These are phyloP conservation scores for Athrips mouffetella DNA, from an alignment of 2,888 invertebrate genomes.

Conservation along the genomic window DNA sequence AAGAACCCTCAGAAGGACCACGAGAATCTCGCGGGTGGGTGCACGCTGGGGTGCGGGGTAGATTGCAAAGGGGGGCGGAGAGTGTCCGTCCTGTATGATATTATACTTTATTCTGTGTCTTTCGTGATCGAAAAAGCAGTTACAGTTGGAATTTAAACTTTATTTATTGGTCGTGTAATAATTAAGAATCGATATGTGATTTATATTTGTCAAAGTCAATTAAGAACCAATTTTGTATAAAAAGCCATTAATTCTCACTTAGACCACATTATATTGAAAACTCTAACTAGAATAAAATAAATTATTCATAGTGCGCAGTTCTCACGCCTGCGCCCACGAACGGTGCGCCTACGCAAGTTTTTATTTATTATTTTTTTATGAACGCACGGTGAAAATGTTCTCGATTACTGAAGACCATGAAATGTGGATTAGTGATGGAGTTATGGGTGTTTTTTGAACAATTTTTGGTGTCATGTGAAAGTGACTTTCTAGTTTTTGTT, in stretches of 20 bases:
- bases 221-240: not conserved
- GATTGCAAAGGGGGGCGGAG: too few relatives aligned
- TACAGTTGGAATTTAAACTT: too few relatives aligned
- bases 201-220: not conserved
- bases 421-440: not conserved
- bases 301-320: constrained; percentile 6
- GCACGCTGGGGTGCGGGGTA: too few relatives aligned
- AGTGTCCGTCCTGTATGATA: too few relatives aligned
- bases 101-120: too few relatives aligned
- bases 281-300: constrained; percentile 1
- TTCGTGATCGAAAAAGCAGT: too few relatives aligned
- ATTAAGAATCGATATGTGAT: not conserved
- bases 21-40: too few relatives aligned
- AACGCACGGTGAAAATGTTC: constrained; percentile 21
- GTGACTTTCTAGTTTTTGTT: not conserved
- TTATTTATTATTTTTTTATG: constrained; percentile 31
- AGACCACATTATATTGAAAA: constrained; percentile 7
- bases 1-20: too few relatives aligned
- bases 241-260: not conserved
- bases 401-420: constrained; percentile 2
- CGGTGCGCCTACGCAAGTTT: constrained; percentile 12
- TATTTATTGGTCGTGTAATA: too few relatives aligned
- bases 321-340: constrained; percentile 10
- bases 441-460: not conserved
- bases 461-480: not conserved